Evolutionary conservation across 2,113 vertebrate genomes (phyloP).

Genomic region (Psephotus haematonotus): DNA sequence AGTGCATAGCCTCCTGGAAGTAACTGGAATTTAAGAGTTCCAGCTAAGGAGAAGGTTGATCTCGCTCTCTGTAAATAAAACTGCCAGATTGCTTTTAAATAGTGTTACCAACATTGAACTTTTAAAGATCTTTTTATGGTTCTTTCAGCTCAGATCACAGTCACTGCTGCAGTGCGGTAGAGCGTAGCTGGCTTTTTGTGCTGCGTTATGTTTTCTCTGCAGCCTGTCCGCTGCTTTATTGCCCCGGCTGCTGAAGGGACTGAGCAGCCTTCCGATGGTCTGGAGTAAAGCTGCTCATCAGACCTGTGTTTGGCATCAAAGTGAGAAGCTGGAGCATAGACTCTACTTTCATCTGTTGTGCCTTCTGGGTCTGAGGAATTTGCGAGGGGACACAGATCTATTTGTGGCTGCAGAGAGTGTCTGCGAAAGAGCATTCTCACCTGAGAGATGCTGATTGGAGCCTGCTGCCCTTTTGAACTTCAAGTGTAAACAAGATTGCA

Average conservation of each 20-base stretch:
- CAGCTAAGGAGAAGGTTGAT: not conserved
- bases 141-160: not conserved
- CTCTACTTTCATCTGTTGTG: not conserved
- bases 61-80: not conserved
- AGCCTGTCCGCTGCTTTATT: not conserved
- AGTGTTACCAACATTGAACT: not conserved
- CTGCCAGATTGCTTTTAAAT: not conserved
- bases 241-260: not conserved
- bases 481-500: accelerated
- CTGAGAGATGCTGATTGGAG: not conserved
- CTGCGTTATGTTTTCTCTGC: not conserved
- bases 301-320: not conserved
- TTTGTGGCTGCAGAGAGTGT: not conserved
- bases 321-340: not conserved
- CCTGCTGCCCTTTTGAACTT: not conserved
- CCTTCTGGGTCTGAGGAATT: not conserved
- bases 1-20: not conserved
- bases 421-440: not conserved
- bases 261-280: not conserved
- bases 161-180: not conserved
- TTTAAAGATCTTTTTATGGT: not conserved
- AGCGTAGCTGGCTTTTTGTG: not conserved
- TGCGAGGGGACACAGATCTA: not conserved
- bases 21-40: not conserved
- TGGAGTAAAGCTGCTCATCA: not conserved